These are phyloP conservation scores for Acleris emargana DNA, from an alignment of 2,888 invertebrate species.

Conservation along the genomic window DNA sequence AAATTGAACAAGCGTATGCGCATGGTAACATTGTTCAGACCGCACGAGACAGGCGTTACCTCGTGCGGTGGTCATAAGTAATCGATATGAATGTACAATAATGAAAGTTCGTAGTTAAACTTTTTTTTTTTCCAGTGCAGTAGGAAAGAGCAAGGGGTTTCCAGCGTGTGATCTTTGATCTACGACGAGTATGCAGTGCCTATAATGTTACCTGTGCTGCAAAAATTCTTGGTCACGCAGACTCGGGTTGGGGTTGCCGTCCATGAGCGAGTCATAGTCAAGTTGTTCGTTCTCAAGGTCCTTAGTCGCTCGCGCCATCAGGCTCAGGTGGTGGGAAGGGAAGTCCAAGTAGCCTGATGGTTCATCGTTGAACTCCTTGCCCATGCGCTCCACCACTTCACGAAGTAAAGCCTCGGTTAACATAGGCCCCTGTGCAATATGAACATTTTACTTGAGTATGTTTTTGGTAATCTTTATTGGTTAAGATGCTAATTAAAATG, in stretches of 20 bases:
- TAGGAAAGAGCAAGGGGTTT: too few species aligned
- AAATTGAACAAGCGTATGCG: too few species aligned
- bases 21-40: too few species aligned
- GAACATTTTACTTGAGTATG: background rate
- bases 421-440: slow-evolving; percentile 82
- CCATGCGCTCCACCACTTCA: slow-evolving; percentile 91
- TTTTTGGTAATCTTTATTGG: too few species aligned
- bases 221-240: slow-evolving; percentile 94
- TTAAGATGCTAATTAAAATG: too few species aligned
- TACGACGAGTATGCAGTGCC: too few species aligned
- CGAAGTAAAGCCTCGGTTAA: slow-evolving; percentile 89
- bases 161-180: too few species aligned
- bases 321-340: slow-evolving; percentile 73
- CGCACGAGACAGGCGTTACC: too few species aligned
- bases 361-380: slow-evolving; percentile 87
- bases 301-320: slow-evolving; percentile 83
- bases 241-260: slow-evolving; percentile 89
- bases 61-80: too few species aligned
- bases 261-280: slow-evolving; percentile 89
- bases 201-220: slow-evolving; percentile 86
- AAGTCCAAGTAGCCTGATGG: slow-evolving; percentile 87
- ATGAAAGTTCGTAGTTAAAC: too few species aligned
- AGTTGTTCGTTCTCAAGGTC: slow-evolving; percentile 85
- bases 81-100: too few species aligned
- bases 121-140: too few species aligned